Base-by-base conservation (phyloP, 1,140 invertebrate species). In the Neodiprion virginianus region DNA sequence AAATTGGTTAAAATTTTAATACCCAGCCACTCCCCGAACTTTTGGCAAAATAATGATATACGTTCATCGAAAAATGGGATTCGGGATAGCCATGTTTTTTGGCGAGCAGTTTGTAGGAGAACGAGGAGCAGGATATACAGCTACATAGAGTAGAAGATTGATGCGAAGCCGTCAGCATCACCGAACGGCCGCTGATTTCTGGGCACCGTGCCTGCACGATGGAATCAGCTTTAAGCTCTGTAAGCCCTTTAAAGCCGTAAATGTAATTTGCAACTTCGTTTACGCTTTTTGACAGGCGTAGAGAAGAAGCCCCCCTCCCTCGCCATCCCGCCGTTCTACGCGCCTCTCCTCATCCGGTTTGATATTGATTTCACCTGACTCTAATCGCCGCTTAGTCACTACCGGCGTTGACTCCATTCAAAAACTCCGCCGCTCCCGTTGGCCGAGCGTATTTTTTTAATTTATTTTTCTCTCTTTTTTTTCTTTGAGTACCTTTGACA, bases 211-310 rank as follows among this genome's bases (percentile, higher is more conserved):
- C 23, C n/a, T 7, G 21, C 68, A 21, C 47, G 67, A 14, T 68
- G 21, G 17, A 68, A 68, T 68, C 67, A 11, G 67, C 67, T 68
- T 68, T 21, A 68, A 68, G 67, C 67, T 68, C 17, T 40, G 67
- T 68, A 68, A 68, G 67, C 28, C n/a, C 72, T 21, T 67, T 49
- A 67, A 73, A 75, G 65, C 66, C 40, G 72, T 75, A 78, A 78
- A 78, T 75, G 74, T 70, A 76, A 78, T 76, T 78, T 76, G 72
- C 48, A 48, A 70, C 75, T 70, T 74, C 76, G 49, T 48, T 68
- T 50, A 40, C 12, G 50, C 50, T 53, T 53, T 53, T 53, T 53
- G 50, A 53, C 50, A 53, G 50, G 10, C 50, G 50, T 53, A 14
- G n/a, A 53, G n/a, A 14, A 14, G n/a, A 10, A 10, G 10, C 50